These are phyloP conservation scores for Lymantria monacha DNA, from an alignment of 2,888 invertebrate genomes.

Conservation along the genomic window DNA sequence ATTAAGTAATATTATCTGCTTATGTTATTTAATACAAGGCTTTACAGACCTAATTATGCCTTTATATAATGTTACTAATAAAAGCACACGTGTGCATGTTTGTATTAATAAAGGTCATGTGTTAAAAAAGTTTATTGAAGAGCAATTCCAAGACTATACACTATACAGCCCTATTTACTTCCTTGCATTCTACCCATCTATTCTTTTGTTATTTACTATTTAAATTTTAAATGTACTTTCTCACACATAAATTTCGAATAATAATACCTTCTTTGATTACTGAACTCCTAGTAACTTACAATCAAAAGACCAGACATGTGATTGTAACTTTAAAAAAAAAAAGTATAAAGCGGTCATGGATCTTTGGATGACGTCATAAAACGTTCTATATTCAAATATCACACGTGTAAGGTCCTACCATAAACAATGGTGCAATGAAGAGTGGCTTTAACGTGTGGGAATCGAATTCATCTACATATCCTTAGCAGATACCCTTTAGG, in stretches of 20 bases:
- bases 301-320: conserved; percentile 4
- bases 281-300: conserved; percentile 7
- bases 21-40: no score
- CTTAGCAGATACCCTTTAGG: neutral
- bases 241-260: neutral
- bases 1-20: no score
- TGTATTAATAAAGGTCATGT: no score
- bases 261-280: conserved; percentile 6
- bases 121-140: no score
- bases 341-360: conserved; percentile 30
- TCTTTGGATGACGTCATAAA: conserved; percentile 24
- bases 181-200: no score
- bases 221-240: no score
- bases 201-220: no score
- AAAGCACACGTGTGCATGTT: no score
- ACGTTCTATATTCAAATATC: conserved; percentile 27
- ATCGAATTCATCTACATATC: conserved; percentile 2
- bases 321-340: conserved; percentile 16
- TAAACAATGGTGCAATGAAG: conserved; percentile 21
- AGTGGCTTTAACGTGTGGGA: conserved; percentile 7
- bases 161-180: no score
- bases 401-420: conserved; percentile 30
- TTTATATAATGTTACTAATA: no score
- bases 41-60: no score
- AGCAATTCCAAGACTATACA: no score